phyloP scores from a whole-genome alignment of 1,140 invertebrate genomes.

The Andrena cerasifolii region DNA sequence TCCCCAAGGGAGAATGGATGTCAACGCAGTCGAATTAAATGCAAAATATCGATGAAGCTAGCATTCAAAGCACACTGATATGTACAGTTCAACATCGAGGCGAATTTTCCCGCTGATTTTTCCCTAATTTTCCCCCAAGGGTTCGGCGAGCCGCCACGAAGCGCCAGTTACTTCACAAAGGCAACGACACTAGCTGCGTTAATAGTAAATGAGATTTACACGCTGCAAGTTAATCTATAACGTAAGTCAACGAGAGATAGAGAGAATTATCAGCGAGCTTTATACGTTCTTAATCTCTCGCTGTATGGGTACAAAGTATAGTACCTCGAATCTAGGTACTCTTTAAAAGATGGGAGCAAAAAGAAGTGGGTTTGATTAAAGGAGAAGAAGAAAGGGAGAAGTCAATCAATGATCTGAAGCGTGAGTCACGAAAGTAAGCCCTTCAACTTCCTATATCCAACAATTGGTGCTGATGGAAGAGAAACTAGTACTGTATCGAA shows the following conservation, averaged over 20 bases:
- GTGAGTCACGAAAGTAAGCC: not conserved
- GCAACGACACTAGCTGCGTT: not conserved
- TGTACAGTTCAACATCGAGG: not conserved
- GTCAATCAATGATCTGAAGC: not conserved
- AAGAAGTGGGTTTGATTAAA: not conserved
- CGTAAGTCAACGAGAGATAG: conserved; percentile 10
- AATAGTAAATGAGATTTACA: not conserved
- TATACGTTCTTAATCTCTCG: conserved; percentile 6
- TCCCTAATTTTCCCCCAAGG: not conserved
- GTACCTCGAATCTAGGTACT: not conserved
- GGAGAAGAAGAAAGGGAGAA: not conserved
- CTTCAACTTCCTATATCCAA: not conserved
- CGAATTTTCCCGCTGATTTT: not conserved
- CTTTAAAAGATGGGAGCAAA: not conserved
- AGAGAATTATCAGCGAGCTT: conserved; percentile 3
- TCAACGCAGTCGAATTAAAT: not conserved
- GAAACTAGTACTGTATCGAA: no score
- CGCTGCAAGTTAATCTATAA: conserved; percentile 2
- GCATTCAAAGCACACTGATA: conserved; percentile 4
- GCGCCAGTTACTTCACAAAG: conserved; percentile 19
- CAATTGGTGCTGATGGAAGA: not conserved
- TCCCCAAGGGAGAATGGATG: not conserved
- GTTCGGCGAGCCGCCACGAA: not conserved
- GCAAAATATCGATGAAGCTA: not conserved
- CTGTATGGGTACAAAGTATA: not conserved